Evolutionary conservation across 2,113 vertebrate genomes (phyloP).

Genomic region (Callopanchax toddi): DNA sequence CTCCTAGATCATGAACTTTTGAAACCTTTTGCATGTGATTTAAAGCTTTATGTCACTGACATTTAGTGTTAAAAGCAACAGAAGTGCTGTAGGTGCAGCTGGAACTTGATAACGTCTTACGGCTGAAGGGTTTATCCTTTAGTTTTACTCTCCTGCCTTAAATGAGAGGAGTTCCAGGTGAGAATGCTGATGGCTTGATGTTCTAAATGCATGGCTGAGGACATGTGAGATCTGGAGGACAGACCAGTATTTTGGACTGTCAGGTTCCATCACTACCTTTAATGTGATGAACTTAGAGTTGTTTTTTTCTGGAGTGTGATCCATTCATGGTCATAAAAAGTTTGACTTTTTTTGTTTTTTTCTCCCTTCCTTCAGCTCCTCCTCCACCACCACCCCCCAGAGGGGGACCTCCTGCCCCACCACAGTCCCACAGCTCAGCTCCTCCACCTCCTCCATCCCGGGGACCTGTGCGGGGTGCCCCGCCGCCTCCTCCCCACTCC

Average conservation of each 20-base stretch:
- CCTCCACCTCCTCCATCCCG: constrained; percentile 81
- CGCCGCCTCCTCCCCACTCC: constrained; percentile 87
- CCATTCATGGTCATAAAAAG: too few species aligned
- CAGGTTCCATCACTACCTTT: too few species aligned
- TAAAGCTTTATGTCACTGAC: background rate
- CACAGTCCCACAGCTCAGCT: constrained; percentile 82
- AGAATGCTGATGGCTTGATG: constrained; percentile 6
- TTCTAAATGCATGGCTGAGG: constrained; percentile 46
- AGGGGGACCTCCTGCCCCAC: constrained; percentile 80
- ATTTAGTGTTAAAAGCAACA: too few species aligned
- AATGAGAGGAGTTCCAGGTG: background rate
- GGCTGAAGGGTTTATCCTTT: background rate
- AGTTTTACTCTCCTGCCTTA: background rate
- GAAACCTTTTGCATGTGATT: constrained; percentile 25
- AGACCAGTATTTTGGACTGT: constrained; percentile 15
- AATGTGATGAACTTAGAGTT: too few species aligned
- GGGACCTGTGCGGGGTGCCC: constrained; percentile 82
- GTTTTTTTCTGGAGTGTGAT: too few species aligned
- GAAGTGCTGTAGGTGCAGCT: background rate
- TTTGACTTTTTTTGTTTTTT: background rate
- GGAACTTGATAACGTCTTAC: background rate
- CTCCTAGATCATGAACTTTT: background rate
- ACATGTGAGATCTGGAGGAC: background rate
- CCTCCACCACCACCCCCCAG: constrained; percentile 81
- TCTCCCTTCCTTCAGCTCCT: constrained; percentile 57